A percentile compares a stretch with the other conserved stretches of the same genome.
Evolutionary conservation across 1,140 invertebrate species (phyloP).

Genomic region (Nixonia krombeini): DNA sequence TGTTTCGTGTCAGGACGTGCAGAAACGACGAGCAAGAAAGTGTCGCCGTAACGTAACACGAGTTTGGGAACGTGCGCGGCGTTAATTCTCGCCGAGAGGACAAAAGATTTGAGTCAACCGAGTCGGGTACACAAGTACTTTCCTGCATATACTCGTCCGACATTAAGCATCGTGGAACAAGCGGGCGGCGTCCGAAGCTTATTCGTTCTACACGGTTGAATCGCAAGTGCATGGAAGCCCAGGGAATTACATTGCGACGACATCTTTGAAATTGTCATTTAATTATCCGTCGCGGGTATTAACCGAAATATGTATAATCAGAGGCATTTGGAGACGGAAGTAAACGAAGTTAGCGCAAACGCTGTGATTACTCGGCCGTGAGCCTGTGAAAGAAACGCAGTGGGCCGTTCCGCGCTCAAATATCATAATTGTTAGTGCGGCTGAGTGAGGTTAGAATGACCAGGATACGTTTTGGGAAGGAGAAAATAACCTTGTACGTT

Average conservation of each 20-base stretch:
- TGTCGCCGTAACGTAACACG: background rate
- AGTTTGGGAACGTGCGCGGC: background rate
- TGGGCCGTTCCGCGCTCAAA: too few relatives aligned
- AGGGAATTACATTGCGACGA: background rate
- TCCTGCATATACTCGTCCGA: background rate
- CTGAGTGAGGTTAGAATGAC: too few relatives aligned
- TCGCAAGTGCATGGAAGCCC: background rate
- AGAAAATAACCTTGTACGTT: too few relatives aligned
- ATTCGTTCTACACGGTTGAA: background rate
- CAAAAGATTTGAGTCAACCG: background rate
- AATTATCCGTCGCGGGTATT: background rate
- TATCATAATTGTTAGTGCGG: too few relatives aligned
- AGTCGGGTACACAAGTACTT: background rate
- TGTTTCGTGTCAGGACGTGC: background rate
- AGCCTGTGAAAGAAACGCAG: too few relatives aligned
- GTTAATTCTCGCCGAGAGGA: background rate
- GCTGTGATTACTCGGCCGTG: background rate
- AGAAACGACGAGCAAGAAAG: background rate
- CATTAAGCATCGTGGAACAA: conserved; percentile 1
- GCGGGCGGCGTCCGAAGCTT: background rate
- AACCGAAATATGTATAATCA: background rate
- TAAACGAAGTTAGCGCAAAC: background rate
- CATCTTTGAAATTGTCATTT: background rate
- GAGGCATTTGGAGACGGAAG: background rate
- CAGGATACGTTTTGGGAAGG: too few relatives aligned